Evolutionary conservation across 2,113 vertebrate genomes (phyloP).

Genomic region (Chinchilla lanigera): DNA sequence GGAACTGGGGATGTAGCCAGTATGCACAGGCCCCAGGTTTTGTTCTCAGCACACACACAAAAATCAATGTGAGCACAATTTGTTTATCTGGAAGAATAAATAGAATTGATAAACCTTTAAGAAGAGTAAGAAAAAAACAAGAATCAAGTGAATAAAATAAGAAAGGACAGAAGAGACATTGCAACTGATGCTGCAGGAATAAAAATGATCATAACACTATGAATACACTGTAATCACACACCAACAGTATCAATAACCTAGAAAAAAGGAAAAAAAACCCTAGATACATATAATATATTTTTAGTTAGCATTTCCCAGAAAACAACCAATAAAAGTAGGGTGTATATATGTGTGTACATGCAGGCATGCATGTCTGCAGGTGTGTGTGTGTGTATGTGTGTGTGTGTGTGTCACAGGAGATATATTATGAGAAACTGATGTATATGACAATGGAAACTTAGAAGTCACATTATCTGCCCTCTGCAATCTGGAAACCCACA

Average conservation of each 20-base stretch:
- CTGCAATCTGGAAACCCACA: neutral
- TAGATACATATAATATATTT: neutral
- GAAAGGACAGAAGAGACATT: neutral
- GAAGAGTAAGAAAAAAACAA: neutral
- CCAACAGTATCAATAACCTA: neutral
- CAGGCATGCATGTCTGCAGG: neutral
- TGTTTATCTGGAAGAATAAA: neutral
- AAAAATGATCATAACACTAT: neutral
- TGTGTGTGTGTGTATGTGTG: neutral
- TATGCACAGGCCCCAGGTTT: neutral
- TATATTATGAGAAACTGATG: neutral
- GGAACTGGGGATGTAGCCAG: neutral
- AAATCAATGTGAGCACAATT: neutral
- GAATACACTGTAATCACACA: neutral
- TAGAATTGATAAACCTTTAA: neutral
- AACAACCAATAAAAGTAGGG: neutral
- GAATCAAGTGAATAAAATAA: neutral
- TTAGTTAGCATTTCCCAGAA: neutral
- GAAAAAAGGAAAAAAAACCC: neutral
- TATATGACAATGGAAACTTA: neutral
- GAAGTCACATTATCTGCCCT: neutral
- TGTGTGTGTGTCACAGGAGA: neutral
- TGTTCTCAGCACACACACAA: neutral
- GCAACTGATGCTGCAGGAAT: neutral
- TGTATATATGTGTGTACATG: neutral